phyloP scores from a whole-genome alignment of 2,113 vertebrate genomes.

The Passerina amoena region DNA sequence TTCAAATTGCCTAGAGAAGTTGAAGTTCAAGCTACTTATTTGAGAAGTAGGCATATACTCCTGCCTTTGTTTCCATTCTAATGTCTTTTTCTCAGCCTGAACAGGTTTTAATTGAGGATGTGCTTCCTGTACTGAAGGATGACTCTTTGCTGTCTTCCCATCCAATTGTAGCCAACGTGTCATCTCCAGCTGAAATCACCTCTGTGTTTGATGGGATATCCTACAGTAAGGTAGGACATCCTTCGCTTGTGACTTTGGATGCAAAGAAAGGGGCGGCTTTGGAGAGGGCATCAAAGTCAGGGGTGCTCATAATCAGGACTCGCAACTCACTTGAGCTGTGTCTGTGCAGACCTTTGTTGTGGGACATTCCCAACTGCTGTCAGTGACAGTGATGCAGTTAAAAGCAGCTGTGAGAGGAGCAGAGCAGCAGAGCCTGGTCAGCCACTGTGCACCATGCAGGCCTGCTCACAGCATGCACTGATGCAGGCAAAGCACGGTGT shows the following conservation, averaged over 20 bases:
- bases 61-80: not conserved
- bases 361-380: not conserved
- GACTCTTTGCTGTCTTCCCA: constrained; percentile 93
- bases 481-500: not conserved
- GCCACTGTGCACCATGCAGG: not conserved
- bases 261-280: not conserved
- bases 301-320: not conserved
- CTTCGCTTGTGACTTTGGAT: not conserved
- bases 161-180: constrained; percentile 86
- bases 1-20: not conserved
- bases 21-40: not conserved
- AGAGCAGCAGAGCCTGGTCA: not conserved
- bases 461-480: not conserved
- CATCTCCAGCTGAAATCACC: constrained; percentile 91
- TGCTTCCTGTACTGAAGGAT: constrained; percentile 89
- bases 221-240: constrained; percentile 88
- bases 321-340: not conserved
- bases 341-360: not conserved
- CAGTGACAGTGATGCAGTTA: not conserved
- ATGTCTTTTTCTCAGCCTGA: constrained; percentile 78
- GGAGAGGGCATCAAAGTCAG: not conserved
- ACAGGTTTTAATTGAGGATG: constrained; percentile 87
- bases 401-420: not conserved
- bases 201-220: constrained; percentile 97
- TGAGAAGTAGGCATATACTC: not conserved